Evolutionary conservation across 2,888 invertebrate genomes (phyloP).

Genomic region (Sturmia bella): DNA sequence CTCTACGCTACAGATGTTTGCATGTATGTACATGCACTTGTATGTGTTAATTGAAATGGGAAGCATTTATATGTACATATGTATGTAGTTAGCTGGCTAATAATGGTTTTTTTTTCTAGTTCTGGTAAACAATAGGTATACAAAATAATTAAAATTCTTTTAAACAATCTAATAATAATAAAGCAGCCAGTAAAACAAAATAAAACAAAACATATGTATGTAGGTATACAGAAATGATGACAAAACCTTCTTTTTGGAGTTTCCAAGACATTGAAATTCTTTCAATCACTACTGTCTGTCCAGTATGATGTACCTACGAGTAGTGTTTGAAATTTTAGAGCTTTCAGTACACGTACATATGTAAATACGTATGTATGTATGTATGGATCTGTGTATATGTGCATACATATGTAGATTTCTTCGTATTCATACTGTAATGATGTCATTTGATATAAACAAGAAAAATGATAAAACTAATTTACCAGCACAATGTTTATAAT

Average conservation of each 20-base stretch:
- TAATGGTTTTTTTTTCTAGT: conserved; percentile 17
- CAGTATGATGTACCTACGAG: neutral
- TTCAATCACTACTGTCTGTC: neutral
- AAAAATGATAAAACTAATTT: neutral
- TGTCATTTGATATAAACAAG: conserved; percentile 49
- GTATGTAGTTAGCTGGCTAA: conserved; percentile 13
- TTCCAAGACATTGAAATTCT: conserved; percentile 28
- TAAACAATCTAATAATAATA: conserved; percentile 23
- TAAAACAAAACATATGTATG: too few species aligned
- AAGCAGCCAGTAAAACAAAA: conserved; percentile 25
- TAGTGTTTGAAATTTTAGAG: conserved; percentile 11
- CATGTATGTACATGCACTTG: neutral
- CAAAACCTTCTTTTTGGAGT: conserved; percentile 27
- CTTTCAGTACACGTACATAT: neutral
- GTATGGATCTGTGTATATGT: too few species aligned
- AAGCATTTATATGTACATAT: conserved; percentile 3
- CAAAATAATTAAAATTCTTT: conserved; percentile 52
- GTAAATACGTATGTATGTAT: too few species aligned
- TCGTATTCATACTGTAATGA: conserved; percentile 19
- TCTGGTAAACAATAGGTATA: neutral
- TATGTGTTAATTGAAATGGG: conserved; percentile 1
- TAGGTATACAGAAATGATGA: conserved; percentile 22
- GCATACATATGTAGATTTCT: too few species aligned
- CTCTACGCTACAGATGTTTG: too few species aligned
- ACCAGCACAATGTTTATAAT: conserved; percentile 8